phyloP scores from a whole-genome alignment of 2,888 invertebrate genomes.

The Sepiola atlantica region DNA sequence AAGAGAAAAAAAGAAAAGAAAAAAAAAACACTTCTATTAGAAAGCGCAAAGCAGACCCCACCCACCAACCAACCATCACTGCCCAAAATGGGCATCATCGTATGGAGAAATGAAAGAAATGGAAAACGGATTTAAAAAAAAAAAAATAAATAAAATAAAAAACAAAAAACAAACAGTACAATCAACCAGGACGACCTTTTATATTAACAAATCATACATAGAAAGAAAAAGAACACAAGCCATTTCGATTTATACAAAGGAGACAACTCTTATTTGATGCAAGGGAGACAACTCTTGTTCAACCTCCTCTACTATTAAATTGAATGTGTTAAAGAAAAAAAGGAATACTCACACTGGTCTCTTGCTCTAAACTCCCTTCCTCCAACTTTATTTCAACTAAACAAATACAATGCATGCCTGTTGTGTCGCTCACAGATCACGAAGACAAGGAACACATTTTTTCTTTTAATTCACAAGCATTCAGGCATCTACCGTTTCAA shows the following conservation, averaged over 20 bases:
- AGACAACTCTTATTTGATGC: neutral
- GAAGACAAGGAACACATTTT: neutral
- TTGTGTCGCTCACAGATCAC: neutral
- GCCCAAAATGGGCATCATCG: neutral
- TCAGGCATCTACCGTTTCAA: neutral
- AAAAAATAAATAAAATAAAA: too few species aligned
- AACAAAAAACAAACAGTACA: neutral
- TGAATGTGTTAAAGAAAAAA: neutral
- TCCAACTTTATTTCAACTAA: neutral
- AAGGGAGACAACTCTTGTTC: neutral
- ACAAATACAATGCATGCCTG: slow-evolving; percentile 11
- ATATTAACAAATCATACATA: too few species aligned
- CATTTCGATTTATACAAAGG: neutral
- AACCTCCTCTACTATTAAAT: neutral
- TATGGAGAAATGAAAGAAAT: neutral
- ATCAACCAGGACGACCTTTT: neutral
- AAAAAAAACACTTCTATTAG: slow-evolving; percentile 41
- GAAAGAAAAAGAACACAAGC: neutral
- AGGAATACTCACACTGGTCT: neutral
- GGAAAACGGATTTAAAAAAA: neutral
- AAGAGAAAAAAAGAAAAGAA: neutral
- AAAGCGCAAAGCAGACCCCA: slow-evolving; percentile 34
- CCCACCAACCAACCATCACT: neutral
- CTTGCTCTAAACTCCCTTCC: neutral
- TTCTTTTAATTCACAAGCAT: neutral